These are phyloP conservation scores for Spialia ferax DNA, from an alignment of 2,888 invertebrate species.

Conservation along the genomic window DNA sequence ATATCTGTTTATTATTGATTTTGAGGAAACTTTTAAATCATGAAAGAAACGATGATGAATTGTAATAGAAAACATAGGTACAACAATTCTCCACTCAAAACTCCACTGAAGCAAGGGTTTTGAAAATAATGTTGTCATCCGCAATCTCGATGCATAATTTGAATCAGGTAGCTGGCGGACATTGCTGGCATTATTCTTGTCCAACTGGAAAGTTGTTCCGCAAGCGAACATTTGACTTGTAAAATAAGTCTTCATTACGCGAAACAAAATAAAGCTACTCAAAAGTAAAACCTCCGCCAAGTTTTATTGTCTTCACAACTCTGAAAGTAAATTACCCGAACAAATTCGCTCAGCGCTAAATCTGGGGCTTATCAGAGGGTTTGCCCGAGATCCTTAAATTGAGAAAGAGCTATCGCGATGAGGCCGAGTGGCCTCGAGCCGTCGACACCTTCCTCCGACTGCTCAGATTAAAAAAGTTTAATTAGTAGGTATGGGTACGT, in stretches of 20 bases:
- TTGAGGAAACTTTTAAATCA: no score
- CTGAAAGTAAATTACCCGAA: slow-evolving; percentile 82
- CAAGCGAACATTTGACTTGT: slow-evolving; percentile 56
- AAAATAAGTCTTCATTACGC: slow-evolving; percentile 71
- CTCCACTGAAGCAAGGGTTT: slow-evolving; percentile 13
- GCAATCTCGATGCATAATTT: slow-evolving; percentile 35
- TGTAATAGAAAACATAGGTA: no score
- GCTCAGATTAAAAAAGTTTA: slow-evolving; percentile 78
- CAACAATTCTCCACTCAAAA: no score
- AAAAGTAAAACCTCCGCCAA: slow-evolving; percentile 69
- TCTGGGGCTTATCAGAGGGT: slow-evolving; percentile 79
- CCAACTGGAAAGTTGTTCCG: slow-evolving; percentile 43
- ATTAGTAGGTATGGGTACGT: slow-evolving; percentile 56
- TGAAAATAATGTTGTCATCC: slow-evolving; percentile 29
- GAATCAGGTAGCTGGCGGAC: slow-evolving; percentile 36
- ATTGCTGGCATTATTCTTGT: slow-evolving; percentile 37
- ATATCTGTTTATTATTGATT: no score
- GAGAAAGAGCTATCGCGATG: slow-evolving; percentile 79
- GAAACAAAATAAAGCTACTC: slow-evolving; percentile 72
- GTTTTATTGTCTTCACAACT: slow-evolving; percentile 83
- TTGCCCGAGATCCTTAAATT: slow-evolving; percentile 76
- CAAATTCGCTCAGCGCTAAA: slow-evolving; percentile 83
- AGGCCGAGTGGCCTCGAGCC: slow-evolving; percentile 67
- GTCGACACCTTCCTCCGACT: slow-evolving; percentile 69
- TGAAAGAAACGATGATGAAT: no score